Percentiles rank a stretch among this genome's conserved stretches.
Evolutionary conservation across 2,113 vertebrate species (phyloP).

Genomic region (Onychorhynchus coronatus): DNA sequence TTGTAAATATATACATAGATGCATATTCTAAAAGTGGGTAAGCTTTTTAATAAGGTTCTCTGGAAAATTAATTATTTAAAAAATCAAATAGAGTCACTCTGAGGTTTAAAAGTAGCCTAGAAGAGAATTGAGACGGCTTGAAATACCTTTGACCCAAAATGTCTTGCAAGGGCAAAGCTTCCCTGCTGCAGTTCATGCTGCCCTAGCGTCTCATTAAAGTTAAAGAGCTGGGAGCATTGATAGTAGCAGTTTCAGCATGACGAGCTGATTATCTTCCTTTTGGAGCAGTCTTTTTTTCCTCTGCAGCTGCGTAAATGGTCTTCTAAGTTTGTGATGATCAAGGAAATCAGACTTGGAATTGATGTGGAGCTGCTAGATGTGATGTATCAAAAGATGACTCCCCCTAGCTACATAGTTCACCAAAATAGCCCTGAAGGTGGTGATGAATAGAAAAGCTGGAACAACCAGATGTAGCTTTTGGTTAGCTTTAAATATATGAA

Average conservation of each 20-base stretch:
- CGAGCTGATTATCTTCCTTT: background rate
- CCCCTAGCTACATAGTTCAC: background rate
- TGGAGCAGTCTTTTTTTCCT: background rate
- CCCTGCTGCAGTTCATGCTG: conserved; percentile 7
- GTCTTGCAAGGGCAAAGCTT: background rate
- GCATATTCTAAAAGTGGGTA: background rate
- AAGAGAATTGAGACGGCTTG: background rate
- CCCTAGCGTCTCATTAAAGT: conserved; percentile 2
- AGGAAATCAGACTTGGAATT: background rate
- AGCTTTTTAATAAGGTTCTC: background rate
- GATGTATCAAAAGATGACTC: background rate
- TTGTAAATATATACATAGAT: background rate
- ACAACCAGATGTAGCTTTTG: background rate
- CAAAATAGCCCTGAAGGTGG: background rate
- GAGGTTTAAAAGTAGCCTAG: conserved; percentile 9
- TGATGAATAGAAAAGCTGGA: background rate
- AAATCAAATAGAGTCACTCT: conserved; percentile 7
- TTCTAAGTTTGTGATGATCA: background rate
- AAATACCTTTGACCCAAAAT: conserved; percentile 36
- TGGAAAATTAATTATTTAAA: conserved; percentile 24
- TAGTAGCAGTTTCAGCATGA: background rate
- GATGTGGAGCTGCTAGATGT: background rate
- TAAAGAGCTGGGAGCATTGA: background rate
- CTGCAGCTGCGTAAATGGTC: conserved; percentile 16
- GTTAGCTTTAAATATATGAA: background rate